Percentiles rank a stretch among this genome's conserved stretches.
These are phyloP conservation scores for Dryobotodes eremita DNA, from an alignment of 2,888 invertebrate species.

Conservation along the genomic window DNA sequence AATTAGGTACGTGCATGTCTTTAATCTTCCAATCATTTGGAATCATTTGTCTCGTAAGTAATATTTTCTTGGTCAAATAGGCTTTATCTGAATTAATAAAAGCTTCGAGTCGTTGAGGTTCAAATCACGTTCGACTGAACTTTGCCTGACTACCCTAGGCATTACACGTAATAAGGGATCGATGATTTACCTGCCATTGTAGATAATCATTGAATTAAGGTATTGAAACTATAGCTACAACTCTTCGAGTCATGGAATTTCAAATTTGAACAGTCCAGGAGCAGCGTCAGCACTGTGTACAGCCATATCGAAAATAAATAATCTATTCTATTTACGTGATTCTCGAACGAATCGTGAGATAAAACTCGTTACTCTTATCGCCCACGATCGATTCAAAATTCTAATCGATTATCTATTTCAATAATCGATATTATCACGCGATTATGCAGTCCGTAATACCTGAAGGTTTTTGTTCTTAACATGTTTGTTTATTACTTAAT, in stretches of 20 bases:
- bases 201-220: not conserved
- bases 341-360: constrained; percentile 62
- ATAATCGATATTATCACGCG: constrained; percentile 63
- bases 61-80: not conserved
- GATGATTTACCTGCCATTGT: constrained; percentile 12
- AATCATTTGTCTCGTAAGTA: not conserved
- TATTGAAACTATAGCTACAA: not conserved
- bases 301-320: constrained; percentile 73
- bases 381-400: constrained; percentile 59
- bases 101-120: not conserved
- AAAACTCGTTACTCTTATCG: constrained; percentile 50
- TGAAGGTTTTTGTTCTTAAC: constrained; percentile 36
- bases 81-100: constrained; percentile 5
- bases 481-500: constrained; percentile 53
- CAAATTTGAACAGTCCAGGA: not conserved
- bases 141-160: not conserved
- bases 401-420: constrained; percentile 58
- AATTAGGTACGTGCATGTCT: not conserved
- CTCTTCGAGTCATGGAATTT: not conserved
- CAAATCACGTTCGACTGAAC: not conserved
- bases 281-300: not conserved
- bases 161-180: not conserved
- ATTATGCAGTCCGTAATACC: constrained; percentile 49
- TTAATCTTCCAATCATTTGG: constrained; percentile 3
- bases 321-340: constrained; percentile 74